A percentile compares a stretch with the other conserved stretches of the same genome.
These are phyloP conservation scores for Furnarius figulus DNA, from an alignment of 2,113 vertebrate species.

Conservation along the genomic window DNA sequence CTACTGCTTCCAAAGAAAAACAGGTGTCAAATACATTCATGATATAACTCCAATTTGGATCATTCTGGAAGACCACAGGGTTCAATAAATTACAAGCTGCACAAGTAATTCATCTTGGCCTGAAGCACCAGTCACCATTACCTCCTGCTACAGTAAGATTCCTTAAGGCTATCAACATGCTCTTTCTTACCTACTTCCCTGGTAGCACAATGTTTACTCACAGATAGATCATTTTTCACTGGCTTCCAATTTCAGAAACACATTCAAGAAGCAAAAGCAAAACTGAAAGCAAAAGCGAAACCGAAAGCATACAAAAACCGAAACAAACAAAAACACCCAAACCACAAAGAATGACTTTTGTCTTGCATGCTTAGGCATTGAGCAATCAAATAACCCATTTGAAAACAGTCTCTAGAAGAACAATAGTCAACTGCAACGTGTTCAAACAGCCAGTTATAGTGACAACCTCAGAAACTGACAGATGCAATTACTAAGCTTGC, in stretches of 20 bases:
- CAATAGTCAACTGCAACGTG: not conserved
- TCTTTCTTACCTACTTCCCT: not conserved
- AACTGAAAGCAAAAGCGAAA: not conserved
- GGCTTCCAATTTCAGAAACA: not conserved
- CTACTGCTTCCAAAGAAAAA: not conserved
- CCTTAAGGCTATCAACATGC: not conserved
- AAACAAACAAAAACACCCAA: not conserved
- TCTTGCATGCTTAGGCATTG: not conserved
- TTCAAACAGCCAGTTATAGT: not conserved
- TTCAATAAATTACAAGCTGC: constrained; percentile 18
- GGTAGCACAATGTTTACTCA: not conserved
- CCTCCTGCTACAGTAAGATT: constrained; percentile 1
- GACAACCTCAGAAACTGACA: not conserved
- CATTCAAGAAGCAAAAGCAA: not conserved
- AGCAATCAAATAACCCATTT: not conserved
- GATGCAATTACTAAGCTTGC: not conserved
- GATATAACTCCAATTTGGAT: not conserved
- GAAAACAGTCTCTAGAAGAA: not conserved
- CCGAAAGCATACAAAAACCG: too few species aligned
- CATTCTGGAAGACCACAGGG: constrained; percentile 5
- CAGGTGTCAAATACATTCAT: not conserved
- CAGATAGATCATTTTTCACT: not conserved
- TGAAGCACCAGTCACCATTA: not conserved
- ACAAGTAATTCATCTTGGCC: constrained; percentile 29
- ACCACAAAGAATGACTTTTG: not conserved